These are phyloP conservation scores for Oasisia sp. DNA, from an alignment of 2,888 invertebrate species.

Conservation along the genomic window DNA sequence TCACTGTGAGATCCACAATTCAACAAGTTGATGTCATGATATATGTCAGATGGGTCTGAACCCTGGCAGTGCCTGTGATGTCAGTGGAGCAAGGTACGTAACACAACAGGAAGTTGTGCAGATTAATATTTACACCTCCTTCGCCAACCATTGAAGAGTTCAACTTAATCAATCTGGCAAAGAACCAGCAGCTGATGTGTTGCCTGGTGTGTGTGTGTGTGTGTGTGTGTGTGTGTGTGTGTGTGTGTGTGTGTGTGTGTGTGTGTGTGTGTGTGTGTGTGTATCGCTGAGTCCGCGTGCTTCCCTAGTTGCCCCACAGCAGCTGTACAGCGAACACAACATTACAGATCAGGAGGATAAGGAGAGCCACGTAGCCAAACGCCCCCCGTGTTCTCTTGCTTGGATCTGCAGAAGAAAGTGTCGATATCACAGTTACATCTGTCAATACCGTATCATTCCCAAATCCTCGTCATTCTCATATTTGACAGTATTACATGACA, in stretches of 20 bases:
- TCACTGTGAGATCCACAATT: no score
- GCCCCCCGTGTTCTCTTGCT: not conserved
- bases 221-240: no score
- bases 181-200: not conserved
- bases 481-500: no score
- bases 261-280: no score
- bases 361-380: not conserved
- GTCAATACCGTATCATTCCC: no score
- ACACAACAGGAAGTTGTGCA: not conserved
- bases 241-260: not conserved
- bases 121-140: not conserved
- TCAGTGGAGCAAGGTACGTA: not conserved
- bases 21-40: no score
- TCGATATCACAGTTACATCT: no score
- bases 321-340: not conserved
- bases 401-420: not conserved
- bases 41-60: no score
- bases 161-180: not conserved
- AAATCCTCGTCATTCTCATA: no score
- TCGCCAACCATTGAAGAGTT: not conserved
- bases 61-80: no score
- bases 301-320: not conserved
- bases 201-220: not conserved
- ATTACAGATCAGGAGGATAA: not conserved
- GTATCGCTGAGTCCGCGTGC: not conserved